Base-by-base conservation (phyloP, 2,797 vertebrate genomes). In the Ctenopoma kingsleyae region DNA sequence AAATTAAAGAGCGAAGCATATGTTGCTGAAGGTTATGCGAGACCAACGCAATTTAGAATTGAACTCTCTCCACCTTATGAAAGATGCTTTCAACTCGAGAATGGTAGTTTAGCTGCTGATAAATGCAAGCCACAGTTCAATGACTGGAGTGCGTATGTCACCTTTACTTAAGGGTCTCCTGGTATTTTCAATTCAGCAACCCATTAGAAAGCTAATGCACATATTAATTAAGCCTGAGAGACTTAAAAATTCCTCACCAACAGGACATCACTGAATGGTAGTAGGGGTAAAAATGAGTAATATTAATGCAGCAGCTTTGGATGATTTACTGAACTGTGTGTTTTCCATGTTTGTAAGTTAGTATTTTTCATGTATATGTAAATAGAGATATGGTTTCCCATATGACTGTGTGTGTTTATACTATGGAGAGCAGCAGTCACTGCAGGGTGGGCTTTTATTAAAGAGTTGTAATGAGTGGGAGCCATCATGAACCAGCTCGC, bases 401-500 rank as follows among this genome's bases (percentile, higher is more conserved):
- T 80, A 65, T 71, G 66, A 44, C 20, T 60, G 40, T 63, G 56
- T 73, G 44, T 62, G 78, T 80, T 78, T 81, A 67, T 77, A 62
- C 80, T 71, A 52, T 71, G 59, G 71, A 80, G 66, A 78, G 74
- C 78, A 81, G 77, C 76, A 84, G 71, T 88, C 81, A 86, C 89
- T 63, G 80, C 87, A 82, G 91, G 88, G 80, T 90, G 84, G 86
- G 83, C 87, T 91, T 91, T 92, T 94, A 93, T 93, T 92, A 92
- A 94, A 92, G 92, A 89, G 87, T 88, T 88, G 86, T 92, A 93
- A 93, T 92, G 91, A 92, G 89, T 90, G 89, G 85, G 89, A 86
- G 83, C 84, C 89, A 91, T 91, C 90, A 89, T 79, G 84, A 90
- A 86, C 84, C 89, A 83, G 87, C 86, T 84, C 41, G 51, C 78